phyloP scores from a whole-genome alignment of 2,113 vertebrate species.

The Mus pahari region DNA sequence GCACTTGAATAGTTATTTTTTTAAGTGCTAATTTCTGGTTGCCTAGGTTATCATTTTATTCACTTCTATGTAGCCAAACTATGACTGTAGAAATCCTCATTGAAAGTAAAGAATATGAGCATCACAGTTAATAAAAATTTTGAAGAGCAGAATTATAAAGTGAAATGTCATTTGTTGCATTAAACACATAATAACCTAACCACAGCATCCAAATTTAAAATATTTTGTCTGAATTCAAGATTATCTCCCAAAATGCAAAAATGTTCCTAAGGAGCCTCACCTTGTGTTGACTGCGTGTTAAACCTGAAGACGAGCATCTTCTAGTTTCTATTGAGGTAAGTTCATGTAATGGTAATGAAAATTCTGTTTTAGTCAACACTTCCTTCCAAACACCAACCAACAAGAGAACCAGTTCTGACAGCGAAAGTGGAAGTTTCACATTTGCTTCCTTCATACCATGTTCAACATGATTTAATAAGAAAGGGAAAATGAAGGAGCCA shows the following conservation, averaged over 20 bases:
- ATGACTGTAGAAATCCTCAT: background rate
- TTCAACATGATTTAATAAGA: background rate
- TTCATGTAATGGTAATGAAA: background rate
- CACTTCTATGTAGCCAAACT: background rate
- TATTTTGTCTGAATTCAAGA: background rate
- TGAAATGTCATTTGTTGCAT: background rate
- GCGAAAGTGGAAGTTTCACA: background rate
- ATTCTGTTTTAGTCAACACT: too few relatives aligned
- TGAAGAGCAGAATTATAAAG: background rate
- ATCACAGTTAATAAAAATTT: background rate
- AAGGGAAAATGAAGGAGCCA: background rate
- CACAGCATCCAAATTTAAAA: background rate
- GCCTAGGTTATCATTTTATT: background rate
- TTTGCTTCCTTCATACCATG: background rate
- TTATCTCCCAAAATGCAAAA: background rate
- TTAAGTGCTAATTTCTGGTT: fast-evolving
- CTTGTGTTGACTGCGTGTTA: background rate
- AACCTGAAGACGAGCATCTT: background rate
- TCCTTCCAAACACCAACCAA: background rate
- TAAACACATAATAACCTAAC: background rate
- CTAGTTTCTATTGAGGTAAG: too few relatives aligned
- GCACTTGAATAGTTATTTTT: background rate
- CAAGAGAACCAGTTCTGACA: background rate
- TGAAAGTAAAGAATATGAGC: background rate
- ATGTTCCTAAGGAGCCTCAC: background rate